Evolutionary conservation across 2,113 vertebrate genomes (phyloP), one percentile per base, ranked within the genome.

Genomic region (Columba livia): DNA sequence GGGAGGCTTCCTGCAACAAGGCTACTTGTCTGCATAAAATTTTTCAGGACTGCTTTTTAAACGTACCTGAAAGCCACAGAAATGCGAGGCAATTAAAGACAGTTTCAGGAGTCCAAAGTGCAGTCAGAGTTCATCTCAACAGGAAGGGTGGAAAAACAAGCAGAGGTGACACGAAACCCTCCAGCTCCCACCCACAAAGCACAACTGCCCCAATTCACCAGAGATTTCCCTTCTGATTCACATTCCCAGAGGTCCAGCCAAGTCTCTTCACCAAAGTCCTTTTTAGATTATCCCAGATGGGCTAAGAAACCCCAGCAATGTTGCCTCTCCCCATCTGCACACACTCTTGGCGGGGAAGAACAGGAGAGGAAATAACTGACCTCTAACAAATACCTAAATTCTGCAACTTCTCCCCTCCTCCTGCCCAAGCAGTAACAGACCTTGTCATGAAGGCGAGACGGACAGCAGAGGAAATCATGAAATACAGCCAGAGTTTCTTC

Each of bases 371-470:
- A 87, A 40, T 23, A 74, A 67, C 31, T 32, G n/a, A 42, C 5
- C 58, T 62, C 32, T 57, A 56, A 54, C 1, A 66, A 80, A 67
- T 17, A 34, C 8, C 34, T 53, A 3, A 73, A 29, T 31, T 42
- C 66, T 78, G 20, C 56, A 36, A 56, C 19, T 65, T 75, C 48
- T 70, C n/a, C 56, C n/a, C n/a, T 24, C 6, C 31, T 70, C 56
- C 84, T 90, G 70, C 50, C 73, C 82, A 38, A 89, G 44, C 93
- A 97, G 97, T 32, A 58, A 74, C 58, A 40, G 93, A 94, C 31
- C 42, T 97, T 4, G 25, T 91, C 56, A 67, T 97, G 65, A 92
- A 40, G 56, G 32, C 3, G 0, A 89, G 19, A 44, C 36, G 58
- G 23, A 64, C 94, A n/a, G 12, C 91, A 51, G 65, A 73, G 11